Base-by-base conservation (phyloP, 1,140 invertebrate species). In the Euura saliciscinereae region DNA sequence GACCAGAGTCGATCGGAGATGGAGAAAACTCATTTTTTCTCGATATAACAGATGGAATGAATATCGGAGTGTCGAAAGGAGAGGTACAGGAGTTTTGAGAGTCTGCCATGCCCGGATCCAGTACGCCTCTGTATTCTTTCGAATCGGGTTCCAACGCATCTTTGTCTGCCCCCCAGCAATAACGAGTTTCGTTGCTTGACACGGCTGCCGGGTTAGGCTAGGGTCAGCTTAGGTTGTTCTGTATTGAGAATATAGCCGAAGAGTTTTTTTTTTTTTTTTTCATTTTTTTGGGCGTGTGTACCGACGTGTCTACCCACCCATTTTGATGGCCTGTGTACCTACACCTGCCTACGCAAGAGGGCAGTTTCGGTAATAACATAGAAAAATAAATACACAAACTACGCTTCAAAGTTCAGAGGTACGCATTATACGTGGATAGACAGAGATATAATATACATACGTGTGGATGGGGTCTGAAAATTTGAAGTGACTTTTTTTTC, bases 131-230 rank as follows among this genome's bases (percentile, higher is more conserved):
- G 13, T 59, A 59, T 59, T 59, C 51, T 59, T 59, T 11, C 51
- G 51, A 59, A 59, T 59, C 51, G 51, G 51, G 28, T 28, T 28
- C 51, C 8, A 59, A 59, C 10, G 51, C 51, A 59, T 59, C 51
- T 59, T 59, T 59, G 51, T 59, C 51, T 59, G 51, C 51, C 51
- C 51, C 51, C 51, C 51, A 59, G 51, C 51, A 59, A 59, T 59
- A 59, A 59, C 51, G 51, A 59, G 51, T 59, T 59, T 59, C 51
- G 51, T 59, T 8, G 51, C 51, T 59, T 59, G 51, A 59, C 51
- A 59, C 51, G 51, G 13, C 51, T 59, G 51, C 13, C 51, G 51
- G 51, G 51, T 59, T 59, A n/a, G 10, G 51, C 51, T 6, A n/a
- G 13, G 13, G 51, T 11, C 13, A 59, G 51, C 51, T n/a, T 8